Percentiles rank a stretch among this genome's conserved stretches.
Conservation (phyloP, 2,888 invertebrate genomes). For the Drymonia ruficornis region DNA sequence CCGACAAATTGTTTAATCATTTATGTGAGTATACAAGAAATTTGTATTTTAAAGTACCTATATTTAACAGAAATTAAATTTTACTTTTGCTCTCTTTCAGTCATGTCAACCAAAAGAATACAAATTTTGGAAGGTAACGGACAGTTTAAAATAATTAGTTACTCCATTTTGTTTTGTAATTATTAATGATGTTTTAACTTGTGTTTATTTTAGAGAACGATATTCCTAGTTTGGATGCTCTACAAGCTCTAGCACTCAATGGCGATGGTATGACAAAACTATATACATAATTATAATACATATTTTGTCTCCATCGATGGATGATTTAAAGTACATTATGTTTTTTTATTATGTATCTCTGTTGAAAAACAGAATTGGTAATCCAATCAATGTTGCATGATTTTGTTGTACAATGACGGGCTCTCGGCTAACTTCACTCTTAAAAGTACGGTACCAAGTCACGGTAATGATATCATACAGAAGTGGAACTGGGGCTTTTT, state of each 20-base stretch:
- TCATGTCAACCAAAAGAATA: slow-evolving; percentile 50
- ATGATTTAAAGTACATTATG: too few species aligned
- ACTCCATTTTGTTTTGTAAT: too few species aligned
- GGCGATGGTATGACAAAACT: slow-evolving; percentile 51
- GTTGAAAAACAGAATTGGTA: too few species aligned
- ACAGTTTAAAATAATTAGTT: not conserved
- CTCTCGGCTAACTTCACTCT: too few species aligned
- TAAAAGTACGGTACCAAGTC: too few species aligned
- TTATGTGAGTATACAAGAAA: slow-evolving; percentile 56
- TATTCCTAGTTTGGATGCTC: slow-evolving; percentile 59
- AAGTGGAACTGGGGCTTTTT: too few species aligned
- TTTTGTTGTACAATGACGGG: too few species aligned
- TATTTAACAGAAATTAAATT: not conserved
- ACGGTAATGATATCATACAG: too few species aligned
- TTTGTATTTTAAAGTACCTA: not conserved
- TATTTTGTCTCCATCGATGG: too few species aligned
- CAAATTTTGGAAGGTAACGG: slow-evolving; percentile 46
- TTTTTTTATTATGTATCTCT: too few species aligned
- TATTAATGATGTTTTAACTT: not conserved
- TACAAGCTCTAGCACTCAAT: slow-evolving; percentile 64
- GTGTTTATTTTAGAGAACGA: slow-evolving; percentile 51
- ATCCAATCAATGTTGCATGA: too few species aligned
- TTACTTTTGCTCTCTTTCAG: slow-evolving; percentile 35
- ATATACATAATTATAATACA: not conserved
- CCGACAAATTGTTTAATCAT: slow-evolving; percentile 59